These are phyloP conservation scores for Sebastes nivosus DNA, from an alignment of 2,797 vertebrate genomes.

Conservation along the genomic window DNA sequence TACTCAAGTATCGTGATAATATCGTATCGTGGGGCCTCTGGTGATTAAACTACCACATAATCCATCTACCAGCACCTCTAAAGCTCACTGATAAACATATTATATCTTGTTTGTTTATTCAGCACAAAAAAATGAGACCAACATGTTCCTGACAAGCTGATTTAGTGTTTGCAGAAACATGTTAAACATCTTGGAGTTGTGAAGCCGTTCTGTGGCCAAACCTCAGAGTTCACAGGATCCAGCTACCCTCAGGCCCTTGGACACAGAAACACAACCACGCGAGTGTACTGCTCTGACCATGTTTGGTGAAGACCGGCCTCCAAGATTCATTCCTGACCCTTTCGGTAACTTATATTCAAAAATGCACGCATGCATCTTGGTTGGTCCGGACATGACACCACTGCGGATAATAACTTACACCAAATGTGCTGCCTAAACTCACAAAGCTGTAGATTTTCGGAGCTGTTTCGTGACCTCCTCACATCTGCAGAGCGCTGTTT, in stretches of 20 bases:
- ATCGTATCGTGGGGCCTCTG: no score
- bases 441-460: background rate
- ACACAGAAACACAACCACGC: background rate
- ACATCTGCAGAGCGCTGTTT: conserved; percentile 1
- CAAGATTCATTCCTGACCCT: background rate
- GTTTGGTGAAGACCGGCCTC: background rate
- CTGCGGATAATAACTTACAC: background rate
- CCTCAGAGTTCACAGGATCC: background rate
- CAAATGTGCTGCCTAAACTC: background rate
- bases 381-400: background rate
- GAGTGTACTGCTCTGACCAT: background rate
- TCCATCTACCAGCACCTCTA: no score
- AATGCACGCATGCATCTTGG: background rate
- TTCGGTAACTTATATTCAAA: background rate
- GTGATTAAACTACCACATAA: no score
- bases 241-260: background rate
- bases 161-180: background rate
- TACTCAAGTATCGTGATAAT: no score
- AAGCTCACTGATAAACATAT: no score
- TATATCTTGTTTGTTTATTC: no score
- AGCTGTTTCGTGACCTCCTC: conserved; percentile 15
- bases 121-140: no score
- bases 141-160: background rate
- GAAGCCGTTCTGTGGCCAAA: background rate
- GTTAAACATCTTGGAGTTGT: background rate